Evolutionary conservation across 2,113 vertebrate genomes (phyloP), one percentile per base, ranked within the genome.

Genomic region (Macquaria australasica): DNA sequence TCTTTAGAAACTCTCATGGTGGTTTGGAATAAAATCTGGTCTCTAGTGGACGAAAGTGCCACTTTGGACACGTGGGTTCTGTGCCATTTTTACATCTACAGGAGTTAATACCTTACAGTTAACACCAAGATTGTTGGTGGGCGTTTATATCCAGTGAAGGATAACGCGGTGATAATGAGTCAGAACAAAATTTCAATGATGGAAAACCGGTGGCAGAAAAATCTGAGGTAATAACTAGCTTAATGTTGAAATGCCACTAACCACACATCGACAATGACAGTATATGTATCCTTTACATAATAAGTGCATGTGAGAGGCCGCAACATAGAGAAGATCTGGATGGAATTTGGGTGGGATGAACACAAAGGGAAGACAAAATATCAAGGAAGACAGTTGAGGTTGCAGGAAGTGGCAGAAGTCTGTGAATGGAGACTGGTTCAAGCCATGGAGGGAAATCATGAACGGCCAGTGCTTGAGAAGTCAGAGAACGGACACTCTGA

Each of bases 351-450:
- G 73, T 18, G 37, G 73, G 81, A 58, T 8, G 63, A 82, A 90
- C 77, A 87, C 79, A 79, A 81, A 89, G 77, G 91, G 91, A 93
- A 92, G 90, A 92, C 90, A 84, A 81, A 81, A 88, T 88, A 86
- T 93, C 53, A 10, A 90, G 94, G 94, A 94, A 95, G 92, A 94
- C 92, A 66, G 85, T 72, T 77, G 87, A 91, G 85, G 90, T 88
- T 81, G 82, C 80, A 20, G 74, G 41, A 86, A 77, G 87, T 64
- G 86, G 64, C 84, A 77, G 75, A 82, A 73, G 55, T 81, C 62
- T 43, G 58, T 77, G 76, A 64, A 78, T 73, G 84, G 80, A 77
- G 73, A 85, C 72, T 77, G 85, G 37, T 77, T 83, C 76, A 50
- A 83, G 72, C 45, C 70, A 41, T 3, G 73, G 82, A 85, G 75